Base-by-base conservation (phyloP, 1,140 invertebrate species). In the Pentalonia nigronervosa region DNA sequence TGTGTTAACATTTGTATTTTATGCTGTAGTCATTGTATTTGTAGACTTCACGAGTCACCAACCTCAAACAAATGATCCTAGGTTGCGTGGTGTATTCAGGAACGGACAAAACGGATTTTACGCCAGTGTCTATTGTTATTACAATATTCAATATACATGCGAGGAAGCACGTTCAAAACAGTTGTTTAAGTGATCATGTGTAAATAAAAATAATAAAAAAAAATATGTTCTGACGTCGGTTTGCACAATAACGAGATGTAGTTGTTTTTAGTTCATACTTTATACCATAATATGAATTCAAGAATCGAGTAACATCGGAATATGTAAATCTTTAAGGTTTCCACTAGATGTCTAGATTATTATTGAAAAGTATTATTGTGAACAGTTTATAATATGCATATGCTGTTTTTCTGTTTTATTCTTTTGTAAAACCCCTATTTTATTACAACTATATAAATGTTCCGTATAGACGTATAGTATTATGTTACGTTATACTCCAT, bases 31-130 rank as follows among this genome's bases (percentile, higher is more conserved):
- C 86, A 88, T 50, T 50, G 87, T 76, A 20, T 50, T 67, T 45
- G 53, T 76, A 45, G 36, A 90, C 56, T 81, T 47, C 30, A 89
- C 90, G 67, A 91, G 67, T 91, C 90, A 91, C 67, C 90, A 91
- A 91, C 90, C 67, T 91, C 50, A 34, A 91, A 91, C 90, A 91
- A 91, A 91, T 25, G 87, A 53, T 89, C n/a, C 21, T 89, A 89
- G 30, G 50, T 53, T 89, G 20, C 67, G 56, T 47, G 90, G 90
- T 48, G 90, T 91, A 48, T 50, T 50, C 11, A 9, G n/a, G 50
- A 50, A 91, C 47, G 21, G 89, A 41, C n/a, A 89, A 90, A 90
- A 90, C 17, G 34, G 90, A 91, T 76, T 76, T 91, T 83, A 48
- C n/a, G 21, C n/a, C 67, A 83, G 47, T 83, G 60, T 67, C 60